Evolutionary conservation across 2,888 invertebrate genomes (phyloP), one percentile per base, ranked within the genome.

Genomic region (Rotaria macrura): DNA sequence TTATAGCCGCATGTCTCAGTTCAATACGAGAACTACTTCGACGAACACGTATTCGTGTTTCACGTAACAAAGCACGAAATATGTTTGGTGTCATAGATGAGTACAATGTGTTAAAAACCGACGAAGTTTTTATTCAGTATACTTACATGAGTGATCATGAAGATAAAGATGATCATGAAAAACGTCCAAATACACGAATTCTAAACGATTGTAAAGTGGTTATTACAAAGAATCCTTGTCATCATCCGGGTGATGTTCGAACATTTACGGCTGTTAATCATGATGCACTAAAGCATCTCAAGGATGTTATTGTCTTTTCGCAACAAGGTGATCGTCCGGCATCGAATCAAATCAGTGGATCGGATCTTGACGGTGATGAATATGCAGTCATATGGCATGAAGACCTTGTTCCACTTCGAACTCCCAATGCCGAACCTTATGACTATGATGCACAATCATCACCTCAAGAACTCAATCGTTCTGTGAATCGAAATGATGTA

Each of bases 301-400:
- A 79, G n/a, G 79, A 79, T 43, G 79, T 79, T 25, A n/a, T 79
- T 25, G 79, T 79, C 7, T 79, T 79, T 43, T 25, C 79, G 43
- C 43, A 43, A 10, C 79, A 79, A 43, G 79, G 79, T n/a, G 4
- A 43, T 43, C 79, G 79, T 43, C 79, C 79, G n/a, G 43, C 40
- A n/a, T 43, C 79, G 6, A 40, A 79, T 43, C 43, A 79, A 14
- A 79, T 79, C 1, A 79, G 79, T 43, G 79, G 79, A 23, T 79
- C 79, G 6, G 79, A 79, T 79, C 25, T 79, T 25, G 79, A 79
- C n/a, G 79, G 79, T 43, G 79, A 79, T 79, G 79, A 79, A 79
- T 79, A 79, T 79, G 9, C n/a, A 43, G 79, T 79, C 43, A 2
- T 79, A 14, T 79, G 79, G 79, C 25, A 79, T 43, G 40, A 79